Evolutionary conservation across 2,888 invertebrate genomes (phyloP), one percentile per base, ranked within the genome.

Genomic region (Caenorhabditis sinica): DNA sequence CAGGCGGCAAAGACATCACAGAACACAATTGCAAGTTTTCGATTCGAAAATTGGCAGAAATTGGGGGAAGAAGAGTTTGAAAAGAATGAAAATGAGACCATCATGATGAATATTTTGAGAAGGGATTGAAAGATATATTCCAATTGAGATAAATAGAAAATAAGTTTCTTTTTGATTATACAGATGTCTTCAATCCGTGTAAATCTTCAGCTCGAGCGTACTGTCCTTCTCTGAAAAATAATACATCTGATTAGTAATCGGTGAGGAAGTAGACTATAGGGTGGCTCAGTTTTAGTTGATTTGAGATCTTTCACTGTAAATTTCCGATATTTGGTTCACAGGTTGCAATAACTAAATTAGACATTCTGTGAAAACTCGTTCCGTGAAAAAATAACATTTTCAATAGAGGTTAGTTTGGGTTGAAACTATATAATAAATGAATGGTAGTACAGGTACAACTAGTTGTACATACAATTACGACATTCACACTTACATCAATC

Each of bases 181-280:
- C 79, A 33, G 56, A 56, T 30, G 79, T 72, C 40, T 79, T 79
- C 43, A 72, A 36, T 43, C 79, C 79, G 6, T 65, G 43, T 15
- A 72, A 25, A 72, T 79, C 79, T 1, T 79, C 69, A 0, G 63
- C 65, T 23, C 61, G 79, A 43, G 75, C 71, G 63, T 84, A 80
- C 45, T 80, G 72, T 56, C 61, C 81, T 49, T 84, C 84, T 80
- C 79, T 84, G 75, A 43, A 82, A 82, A 63, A 28, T 28, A 17
- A 60, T n/a, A 4, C n/a, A 51, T 20, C 20, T 20, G 51, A 23
- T 20, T 51, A 28, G 56, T 11, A 11, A n/a, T 49, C 15, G 51
- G 51, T n/a, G 23, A 51, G 5, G 51, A 11, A 11, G 40, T 11
- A 5, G 2, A 11, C 40, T 33, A 33, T 33, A 33, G 33, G 8